phyloP scores from a whole-genome alignment of 2,888 invertebrate genomes.

The Polymixis flavicincta region DNA sequence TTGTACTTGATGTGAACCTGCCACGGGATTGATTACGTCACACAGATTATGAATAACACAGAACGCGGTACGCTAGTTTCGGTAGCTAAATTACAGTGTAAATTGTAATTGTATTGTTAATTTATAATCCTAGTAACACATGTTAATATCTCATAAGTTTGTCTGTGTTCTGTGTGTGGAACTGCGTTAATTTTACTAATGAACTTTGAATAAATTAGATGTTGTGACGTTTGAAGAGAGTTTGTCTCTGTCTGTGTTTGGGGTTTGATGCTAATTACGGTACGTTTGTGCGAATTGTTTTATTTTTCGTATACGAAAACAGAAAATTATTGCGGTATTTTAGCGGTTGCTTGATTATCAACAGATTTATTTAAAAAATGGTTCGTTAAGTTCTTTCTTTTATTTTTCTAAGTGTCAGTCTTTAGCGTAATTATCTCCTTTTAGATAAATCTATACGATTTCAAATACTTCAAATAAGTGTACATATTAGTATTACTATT shows the following conservation, averaged over 20 bases:
- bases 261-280: slow-evolving; percentile 15
- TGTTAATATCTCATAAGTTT: slow-evolving; percentile 69
- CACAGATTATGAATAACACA: slow-evolving; percentile 45
- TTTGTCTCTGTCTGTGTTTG: slow-evolving; percentile 24
- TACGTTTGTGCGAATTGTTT: slow-evolving; percentile 5
- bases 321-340: neutral
- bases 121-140: slow-evolving; percentile 71
- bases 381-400: neutral
- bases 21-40: slow-evolving; percentile 55
- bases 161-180: slow-evolving; percentile 54
- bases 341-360: neutral
- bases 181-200: slow-evolving; percentile 65
- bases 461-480: no score
- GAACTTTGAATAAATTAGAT: slow-evolving; percentile 67
- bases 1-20: slow-evolving; percentile 49
- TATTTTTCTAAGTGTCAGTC: neutral
- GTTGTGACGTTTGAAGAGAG: slow-evolving; percentile 41
- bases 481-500: no score
- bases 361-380: neutral
- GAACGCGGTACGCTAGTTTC: slow-evolving; percentile 55
- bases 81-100: slow-evolving; percentile 60
- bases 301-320: neutral
- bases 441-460: neutral
- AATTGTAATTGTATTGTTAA: slow-evolving; percentile 73
- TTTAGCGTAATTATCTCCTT: neutral